phyloP scores from a whole-genome alignment of 2,888 invertebrate species.

The Patella pellucida region DNA sequence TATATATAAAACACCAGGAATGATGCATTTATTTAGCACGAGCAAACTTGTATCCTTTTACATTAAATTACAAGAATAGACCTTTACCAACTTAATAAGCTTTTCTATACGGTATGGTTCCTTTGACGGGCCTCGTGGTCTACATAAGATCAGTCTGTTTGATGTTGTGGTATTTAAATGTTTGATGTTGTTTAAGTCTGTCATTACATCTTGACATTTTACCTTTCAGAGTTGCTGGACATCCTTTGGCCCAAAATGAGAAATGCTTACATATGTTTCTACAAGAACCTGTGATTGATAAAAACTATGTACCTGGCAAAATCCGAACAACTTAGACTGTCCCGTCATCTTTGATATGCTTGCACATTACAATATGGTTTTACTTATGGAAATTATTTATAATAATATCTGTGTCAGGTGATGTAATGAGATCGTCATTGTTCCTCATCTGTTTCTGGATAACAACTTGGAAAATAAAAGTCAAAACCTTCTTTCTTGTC shows the following conservation, averaged over 20 bases:
- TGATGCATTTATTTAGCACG: too few relatives aligned
- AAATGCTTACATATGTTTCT: conserved; percentile 99
- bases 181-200: too few relatives aligned
- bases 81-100: too few relatives aligned
- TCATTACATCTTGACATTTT: conserved; percentile 11
- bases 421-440: not conserved
- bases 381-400: not conserved
- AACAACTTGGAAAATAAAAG: not conserved
- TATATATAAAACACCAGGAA: too few relatives aligned
- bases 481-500: not conserved
- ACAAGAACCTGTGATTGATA: conserved; percentile 96
- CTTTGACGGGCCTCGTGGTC: too few relatives aligned
- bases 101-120: too few relatives aligned
- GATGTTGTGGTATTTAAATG: too few relatives aligned
- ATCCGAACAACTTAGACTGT: conserved; percentile 74
- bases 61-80: too few relatives aligned
- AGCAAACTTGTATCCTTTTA: too few relatives aligned
- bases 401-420: not conserved
- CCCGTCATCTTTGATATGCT: too few relatives aligned
- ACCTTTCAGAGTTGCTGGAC: conserved; percentile 89
- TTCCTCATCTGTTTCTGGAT: not conserved
- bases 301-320: conserved; percentile 99
- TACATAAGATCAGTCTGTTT: too few relatives aligned
- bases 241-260: conserved; percentile 98
- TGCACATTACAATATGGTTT: not conserved